These are phyloP conservation scores for Parnassius mnemosyne DNA, from an alignment of 2,888 invertebrate species.

Conservation along the genomic window DNA sequence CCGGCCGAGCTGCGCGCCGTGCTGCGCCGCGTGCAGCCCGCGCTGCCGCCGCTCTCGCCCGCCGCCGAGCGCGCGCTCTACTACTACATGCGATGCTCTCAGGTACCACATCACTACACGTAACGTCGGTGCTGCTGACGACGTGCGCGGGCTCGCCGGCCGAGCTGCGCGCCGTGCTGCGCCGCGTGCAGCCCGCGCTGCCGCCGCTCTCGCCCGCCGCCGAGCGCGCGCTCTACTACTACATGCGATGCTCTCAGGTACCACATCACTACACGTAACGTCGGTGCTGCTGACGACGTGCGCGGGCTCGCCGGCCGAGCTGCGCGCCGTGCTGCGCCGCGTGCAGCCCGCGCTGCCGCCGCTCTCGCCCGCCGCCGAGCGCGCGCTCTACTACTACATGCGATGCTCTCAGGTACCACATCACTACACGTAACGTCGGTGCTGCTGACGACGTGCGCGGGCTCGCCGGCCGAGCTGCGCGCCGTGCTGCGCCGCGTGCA, in stretches of 20 bases:
- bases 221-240: conserved; percentile 91
- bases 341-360: conserved; percentile 78
- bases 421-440: no score
- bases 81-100: conserved; percentile 96
- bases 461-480: conserved; percentile 88
- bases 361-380: conserved; percentile 85
- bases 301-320: conserved; percentile 90
- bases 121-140: conserved; percentile 84
- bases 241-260: conserved; percentile 94
- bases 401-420: conserved; percentile 87
- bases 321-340: conserved; percentile 86
- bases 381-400: conserved; percentile 94
- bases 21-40: conserved; percentile 81
- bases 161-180: conserved; percentile 88
- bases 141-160: conserved; percentile 93
- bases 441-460: conserved; percentile 93
- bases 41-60: conserved; percentile 80
- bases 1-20: conserved; percentile 88
- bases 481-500: conserved; percentile 85
- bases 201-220: conserved; percentile 84
- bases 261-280: no score
- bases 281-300: conserved; percentile 89
- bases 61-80: conserved; percentile 90
- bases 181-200: conserved; percentile 80
- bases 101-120: conserved; percentile 79